Base-by-base conservation (phyloP, 2,113 vertebrate genomes). In the Bagarius yarrelli region DNA sequence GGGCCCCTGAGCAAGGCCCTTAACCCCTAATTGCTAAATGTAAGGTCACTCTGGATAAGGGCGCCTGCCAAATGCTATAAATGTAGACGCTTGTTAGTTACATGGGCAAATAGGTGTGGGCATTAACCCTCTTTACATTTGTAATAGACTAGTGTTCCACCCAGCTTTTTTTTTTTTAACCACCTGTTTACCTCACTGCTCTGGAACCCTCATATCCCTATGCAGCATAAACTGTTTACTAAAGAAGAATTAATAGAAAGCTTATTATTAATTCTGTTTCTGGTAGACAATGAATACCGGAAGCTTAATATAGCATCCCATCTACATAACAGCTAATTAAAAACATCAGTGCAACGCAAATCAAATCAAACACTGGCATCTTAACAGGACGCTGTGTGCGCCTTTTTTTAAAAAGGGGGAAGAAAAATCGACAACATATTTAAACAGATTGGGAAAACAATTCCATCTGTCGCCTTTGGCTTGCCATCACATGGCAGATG, bases 381-480 rank as follows among this genome's bases (percentile, higher is more conserved):
- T 74, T 85, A 40, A 88, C 88, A 88, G 75, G 72, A 89, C 84
- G 72, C 30, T 84, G 84, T 56, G 66, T 52, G 86, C 44, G 69
- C 30, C 72, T 86, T 83, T 87, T 83, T 88, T 91, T 85, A 79
- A 89, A 90, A 91, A 59, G 89, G 81, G 84, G 83, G 83, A 88
- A 90, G 88, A 92, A 91, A 91, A 94, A 90, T 83, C 34, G 79
- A 91, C 87, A 89, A 91, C 88, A 92, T 91, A 93, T 91, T 93
- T 91, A 92, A 94, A 92, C 87, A 93, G 92, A 91, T 88, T 92
- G 89, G 87, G 88, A 94, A 94, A 90, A 91, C 91, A 94, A 91
- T 91, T 89, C 92, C 94, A 94, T 93, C 92, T 95, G 93, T 89
- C 88, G 89, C 88, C 88, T 87, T 87, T 93, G 91, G 92, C 90